These are phyloP conservation scores for Papilio dardanus DNA, from an alignment of 1,140 invertebrate species.

Conservation along the genomic window DNA sequence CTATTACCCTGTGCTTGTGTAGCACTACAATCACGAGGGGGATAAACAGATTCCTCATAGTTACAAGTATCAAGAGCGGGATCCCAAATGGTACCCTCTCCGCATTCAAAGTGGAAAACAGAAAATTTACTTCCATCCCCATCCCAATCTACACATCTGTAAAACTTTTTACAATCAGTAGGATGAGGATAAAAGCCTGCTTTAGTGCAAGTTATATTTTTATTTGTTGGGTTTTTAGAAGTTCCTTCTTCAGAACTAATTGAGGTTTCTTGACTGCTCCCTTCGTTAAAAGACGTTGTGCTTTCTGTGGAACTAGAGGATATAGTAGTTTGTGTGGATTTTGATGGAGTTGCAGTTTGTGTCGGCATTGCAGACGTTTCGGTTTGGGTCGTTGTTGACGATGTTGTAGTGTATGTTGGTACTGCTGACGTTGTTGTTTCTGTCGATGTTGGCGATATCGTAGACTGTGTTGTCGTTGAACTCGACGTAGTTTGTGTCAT, in stretches of 20 bases:
- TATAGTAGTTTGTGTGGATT: constrained; percentile 1
- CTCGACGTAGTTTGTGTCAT: background rate
- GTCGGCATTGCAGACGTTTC: background rate
- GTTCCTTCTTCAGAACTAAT: constrained; percentile 49
- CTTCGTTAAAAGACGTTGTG: constrained; percentile 39
- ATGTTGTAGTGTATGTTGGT: constrained; percentile 2
- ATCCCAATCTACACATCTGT: constrained; percentile 88
- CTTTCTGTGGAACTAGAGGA: background rate
- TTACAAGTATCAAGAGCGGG: constrained; percentile 81
- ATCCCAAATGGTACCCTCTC: constrained; percentile 85
- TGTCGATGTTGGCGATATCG: constrained; percentile 8
- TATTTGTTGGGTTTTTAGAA: constrained; percentile 53
- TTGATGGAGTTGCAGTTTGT: constrained; percentile 21
- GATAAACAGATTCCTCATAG: constrained; percentile 78
- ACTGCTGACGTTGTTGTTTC: background rate
- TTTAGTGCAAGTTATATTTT: constrained; percentile 71
- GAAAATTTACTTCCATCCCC: constrained; percentile 83
- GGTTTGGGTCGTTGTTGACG: constrained; percentile 23
- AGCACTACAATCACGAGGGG: constrained; percentile 69
- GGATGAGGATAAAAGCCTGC: constrained; percentile 87
- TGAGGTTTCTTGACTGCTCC: constrained; percentile 45
- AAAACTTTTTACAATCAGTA: constrained; percentile 87
- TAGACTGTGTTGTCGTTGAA: background rate
- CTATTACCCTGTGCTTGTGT: constrained; percentile 58
- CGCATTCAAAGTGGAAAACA: constrained; percentile 85